A percentile compares a stretch with the other conserved stretches of the same genome.
Evolutionary conservation across 2,888 invertebrate species (phyloP).

Genomic region (Cryptophagus acutangulus): DNA sequence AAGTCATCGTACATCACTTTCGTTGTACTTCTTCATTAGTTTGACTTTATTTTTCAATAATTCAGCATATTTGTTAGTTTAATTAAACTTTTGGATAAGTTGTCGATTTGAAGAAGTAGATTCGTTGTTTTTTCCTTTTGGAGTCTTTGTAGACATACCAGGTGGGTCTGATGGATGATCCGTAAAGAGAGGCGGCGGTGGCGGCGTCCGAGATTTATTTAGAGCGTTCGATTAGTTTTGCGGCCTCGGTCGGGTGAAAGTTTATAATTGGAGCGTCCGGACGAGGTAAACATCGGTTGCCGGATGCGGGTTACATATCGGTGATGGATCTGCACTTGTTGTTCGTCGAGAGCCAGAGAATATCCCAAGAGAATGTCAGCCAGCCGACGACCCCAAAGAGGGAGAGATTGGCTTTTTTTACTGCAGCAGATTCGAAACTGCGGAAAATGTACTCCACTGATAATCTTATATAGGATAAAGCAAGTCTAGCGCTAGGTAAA

Average conservation of each 20-base stretch:
- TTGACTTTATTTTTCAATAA: too few relatives aligned
- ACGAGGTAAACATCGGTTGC: conserved; percentile 27
- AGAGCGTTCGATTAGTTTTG: conserved; percentile 17
- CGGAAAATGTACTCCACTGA: conserved; percentile 20
- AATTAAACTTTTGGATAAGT: too few relatives aligned
- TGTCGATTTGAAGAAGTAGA: too few relatives aligned
- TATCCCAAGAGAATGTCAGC: conserved; percentile 13
- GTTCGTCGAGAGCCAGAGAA: conserved; percentile 13
- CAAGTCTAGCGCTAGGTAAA: too few relatives aligned
- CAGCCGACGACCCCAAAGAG: conserved; percentile 8
- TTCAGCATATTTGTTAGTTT: too few relatives aligned
- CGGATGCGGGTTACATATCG: conserved; percentile 25
- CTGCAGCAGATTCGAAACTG: conserved; percentile 17
- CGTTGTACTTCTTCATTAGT: too few relatives aligned
- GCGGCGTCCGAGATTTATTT: conserved; percentile 12
- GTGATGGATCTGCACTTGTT: conserved; percentile 26
- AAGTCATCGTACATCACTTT: too few relatives aligned
- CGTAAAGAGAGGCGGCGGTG: conserved; percentile 12
- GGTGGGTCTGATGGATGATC: conserved; percentile 25
- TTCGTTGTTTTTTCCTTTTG: conserved; percentile 21
- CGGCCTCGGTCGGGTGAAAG: conserved; percentile 16
- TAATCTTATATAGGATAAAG: conserved; percentile 1
- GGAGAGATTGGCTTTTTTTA: conserved; percentile 17
- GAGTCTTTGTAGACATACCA: conserved; percentile 15
- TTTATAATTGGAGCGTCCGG: conserved; percentile 19